Conservation (phyloP, 2,888 invertebrate genomes). For the Chorisops tibialis region DNA sequence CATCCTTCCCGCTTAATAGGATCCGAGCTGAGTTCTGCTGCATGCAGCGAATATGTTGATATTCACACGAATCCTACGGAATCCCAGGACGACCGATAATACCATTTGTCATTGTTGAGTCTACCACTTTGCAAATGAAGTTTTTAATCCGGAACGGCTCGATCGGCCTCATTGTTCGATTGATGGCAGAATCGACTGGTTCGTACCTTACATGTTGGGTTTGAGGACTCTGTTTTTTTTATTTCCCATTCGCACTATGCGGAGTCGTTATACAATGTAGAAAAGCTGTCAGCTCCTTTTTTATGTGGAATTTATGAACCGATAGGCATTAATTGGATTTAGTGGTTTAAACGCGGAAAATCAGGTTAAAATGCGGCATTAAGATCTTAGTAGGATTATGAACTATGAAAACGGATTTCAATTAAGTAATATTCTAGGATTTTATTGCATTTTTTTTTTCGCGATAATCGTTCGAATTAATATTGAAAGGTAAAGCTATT, state of each 20-base stretch:
- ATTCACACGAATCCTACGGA: conserved; percentile 22
- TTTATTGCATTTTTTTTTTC: too few species aligned
- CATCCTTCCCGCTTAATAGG: background rate
- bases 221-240: too few species aligned
- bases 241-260: background rate
- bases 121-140: conserved; percentile 31
- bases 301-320: conserved; percentile 31
- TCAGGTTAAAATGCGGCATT: background rate
- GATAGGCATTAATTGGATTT: background rate
- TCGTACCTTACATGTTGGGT: background rate
- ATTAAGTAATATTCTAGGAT: too few species aligned
- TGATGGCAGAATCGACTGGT: conserved; percentile 13
- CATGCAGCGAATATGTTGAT: conserved; percentile 19
- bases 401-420: too few species aligned
- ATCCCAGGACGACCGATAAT: conserved; percentile 17
- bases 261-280: background rate
- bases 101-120: conserved; percentile 31
- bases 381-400: too few species aligned
- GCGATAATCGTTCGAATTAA: too few species aligned
- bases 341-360: conserved; percentile 1
- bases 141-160: conserved; percentile 27
- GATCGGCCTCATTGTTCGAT: conserved; percentile 28
- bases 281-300: conserved; percentile 22
- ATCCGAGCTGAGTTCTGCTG: background rate
- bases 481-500: too few species aligned